Evolutionary conservation across 2,113 vertebrate genomes (phyloP).

Genomic region (Eretmochelys imbricata): DNA sequence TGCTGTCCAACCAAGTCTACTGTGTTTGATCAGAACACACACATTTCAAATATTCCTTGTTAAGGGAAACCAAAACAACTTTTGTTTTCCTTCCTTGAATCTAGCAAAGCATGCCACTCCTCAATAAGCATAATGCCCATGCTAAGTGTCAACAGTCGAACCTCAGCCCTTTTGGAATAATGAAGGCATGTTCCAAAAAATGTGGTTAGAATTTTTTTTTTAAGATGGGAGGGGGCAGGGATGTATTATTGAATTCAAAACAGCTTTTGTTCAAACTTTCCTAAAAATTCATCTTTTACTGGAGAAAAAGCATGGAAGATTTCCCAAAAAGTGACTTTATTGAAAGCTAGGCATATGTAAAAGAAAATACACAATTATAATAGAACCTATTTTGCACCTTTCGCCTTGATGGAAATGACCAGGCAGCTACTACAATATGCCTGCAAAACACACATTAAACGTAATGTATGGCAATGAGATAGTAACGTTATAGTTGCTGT

Average conservation of each 20-base stretch:
- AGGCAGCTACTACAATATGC: not conserved
- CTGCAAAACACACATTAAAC: not conserved
- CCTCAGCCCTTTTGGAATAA: not conserved
- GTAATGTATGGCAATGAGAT: not conserved
- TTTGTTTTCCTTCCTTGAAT: not conserved
- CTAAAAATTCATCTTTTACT: not conserved
- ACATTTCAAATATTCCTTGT: not conserved
- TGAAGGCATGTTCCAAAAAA: not conserved
- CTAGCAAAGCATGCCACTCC: not conserved
- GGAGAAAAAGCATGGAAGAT: not conserved
- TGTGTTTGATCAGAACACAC: accelerated
- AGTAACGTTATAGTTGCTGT: constrained; percentile 22
- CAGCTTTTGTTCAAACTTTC: not conserved
- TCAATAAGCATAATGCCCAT: not conserved
- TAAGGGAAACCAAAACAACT: not conserved
- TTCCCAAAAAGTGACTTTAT: not conserved
- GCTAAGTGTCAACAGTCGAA: accelerated
- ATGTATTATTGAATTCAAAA: not conserved
- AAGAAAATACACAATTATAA: not conserved
- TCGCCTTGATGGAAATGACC: not conserved
- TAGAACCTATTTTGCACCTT: not conserved
- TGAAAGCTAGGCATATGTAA: not conserved
- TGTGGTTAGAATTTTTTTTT: not conserved
- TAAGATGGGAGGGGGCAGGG: not conserved
- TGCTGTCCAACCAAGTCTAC: not conserved